Base-by-base conservation (phyloP, 2,888 invertebrate genomes). In the Lycaena phlaeas region DNA sequence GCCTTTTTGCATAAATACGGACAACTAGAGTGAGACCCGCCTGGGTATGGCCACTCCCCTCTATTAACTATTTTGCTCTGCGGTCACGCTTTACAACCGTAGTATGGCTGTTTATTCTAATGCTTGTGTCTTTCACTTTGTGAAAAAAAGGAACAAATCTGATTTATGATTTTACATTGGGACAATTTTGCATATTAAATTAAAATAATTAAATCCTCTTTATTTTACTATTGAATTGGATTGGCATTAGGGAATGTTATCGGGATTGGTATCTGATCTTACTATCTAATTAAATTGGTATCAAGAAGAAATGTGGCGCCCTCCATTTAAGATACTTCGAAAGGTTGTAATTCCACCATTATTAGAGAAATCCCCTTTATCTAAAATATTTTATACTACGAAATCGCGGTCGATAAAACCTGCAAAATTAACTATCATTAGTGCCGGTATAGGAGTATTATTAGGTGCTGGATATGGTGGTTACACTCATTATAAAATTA, bases 391-490 rank as follows among this genome's bases (percentile, higher is more conserved):
- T 31, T 75, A 77, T 53, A 71, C 79, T 2, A 70, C 72, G 1
- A 75, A 66, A 57, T 66, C 64, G 61, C 73, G 72, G 54, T 46
- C 77, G 38, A 70, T 59, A 48, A 81, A 81, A 3, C 69, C 76
- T 6, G 61, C 68, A 1, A 89, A 87, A 54, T 56, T 88, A 48
- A 86, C 88, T 14, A 48, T 90, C 18, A 66, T 88, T 1, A 88
- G 90, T 45, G 87, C 87, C 1, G 81, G 82, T 55, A 69, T 89
- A 38, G 90, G 90, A 30, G 77, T 86, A 3, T 65, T 86, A 2
- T 57, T 86, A 2, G 88, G 88, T 2, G 86, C 86, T 0, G 84
- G 84, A 0, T 88, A 87, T 56, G 79, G 85, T 44, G 84, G 81
- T 44, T 85, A 82, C 52, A 82, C 85, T 1, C 85, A 85, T 54